Percentiles rank a stretch among this genome's conserved stretches.
phyloP scores from a whole-genome alignment of 2,888 invertebrate species.

The Kuschelorhynchus macadamiae region DNA sequence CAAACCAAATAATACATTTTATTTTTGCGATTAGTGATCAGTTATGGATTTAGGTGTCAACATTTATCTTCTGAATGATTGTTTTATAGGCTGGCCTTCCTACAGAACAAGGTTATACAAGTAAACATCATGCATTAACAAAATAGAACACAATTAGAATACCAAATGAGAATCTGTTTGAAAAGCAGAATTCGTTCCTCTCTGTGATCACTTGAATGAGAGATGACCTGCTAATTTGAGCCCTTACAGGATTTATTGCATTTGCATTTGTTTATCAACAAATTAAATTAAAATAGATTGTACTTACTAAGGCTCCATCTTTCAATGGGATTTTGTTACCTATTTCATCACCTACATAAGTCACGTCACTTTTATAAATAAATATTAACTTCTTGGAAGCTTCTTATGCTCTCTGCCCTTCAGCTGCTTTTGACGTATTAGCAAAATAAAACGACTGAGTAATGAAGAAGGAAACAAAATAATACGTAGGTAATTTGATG shows the following conservation, averaged over 20 bases:
- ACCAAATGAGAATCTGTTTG: no score
- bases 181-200: no score
- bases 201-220: no score
- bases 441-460: neutral
- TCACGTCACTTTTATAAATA: constrained; percentile 36
- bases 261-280: no score
- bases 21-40: no score
- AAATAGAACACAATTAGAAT: no score
- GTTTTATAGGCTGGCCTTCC: neutral
- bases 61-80: no score
- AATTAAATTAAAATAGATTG: neutral
- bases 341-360: constrained; percentile 22
- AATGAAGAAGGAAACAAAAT: neutral
- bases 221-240: no score
- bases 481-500: no score
- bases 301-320: constrained; percentile 13
- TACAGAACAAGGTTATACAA: constrained; percentile 2
- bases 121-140: neutral
- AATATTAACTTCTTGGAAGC: constrained; percentile 8
- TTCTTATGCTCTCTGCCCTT: constrained; percentile 3
- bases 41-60: no score
- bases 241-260: no score
- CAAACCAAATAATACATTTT: no score
- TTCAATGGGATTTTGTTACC: neutral
- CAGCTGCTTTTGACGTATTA: constrained; percentile 12